A percentile compares a stretch with the other conserved stretches of the same genome.
phyloP scores from a whole-genome alignment of 2,888 invertebrate species.

The Troilus luridus region DNA sequence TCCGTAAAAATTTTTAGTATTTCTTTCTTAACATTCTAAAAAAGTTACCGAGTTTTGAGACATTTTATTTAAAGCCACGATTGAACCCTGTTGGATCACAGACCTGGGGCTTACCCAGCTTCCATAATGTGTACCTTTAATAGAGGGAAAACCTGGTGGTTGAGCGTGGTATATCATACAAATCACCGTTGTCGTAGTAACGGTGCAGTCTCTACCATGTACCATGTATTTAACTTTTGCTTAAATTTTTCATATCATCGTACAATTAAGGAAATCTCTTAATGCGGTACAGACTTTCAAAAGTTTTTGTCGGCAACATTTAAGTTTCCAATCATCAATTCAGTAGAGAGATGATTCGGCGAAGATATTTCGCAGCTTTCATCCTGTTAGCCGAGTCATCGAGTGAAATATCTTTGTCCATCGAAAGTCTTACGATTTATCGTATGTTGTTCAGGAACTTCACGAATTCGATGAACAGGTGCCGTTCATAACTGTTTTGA shows the following conservation, averaged over 20 bases:
- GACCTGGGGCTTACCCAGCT: too few species aligned
- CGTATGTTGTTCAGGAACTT: neutral
- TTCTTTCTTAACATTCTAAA: too few species aligned
- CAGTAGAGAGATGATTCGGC: neutral
- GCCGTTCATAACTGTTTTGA: neutral
- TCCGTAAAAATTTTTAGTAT: neutral
- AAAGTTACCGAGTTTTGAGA: too few species aligned
- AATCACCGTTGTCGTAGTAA: too few species aligned
- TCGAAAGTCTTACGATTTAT: slow-evolving; percentile 21
- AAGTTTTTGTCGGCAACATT: neutral
- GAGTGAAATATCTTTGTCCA: slow-evolving; percentile 10
- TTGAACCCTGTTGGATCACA: too few species aligned
- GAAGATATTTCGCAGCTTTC: neutral
- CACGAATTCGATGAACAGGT: neutral
- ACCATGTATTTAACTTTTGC: neutral
- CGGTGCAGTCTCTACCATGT: too few species aligned
- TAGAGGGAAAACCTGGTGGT: too few species aligned
- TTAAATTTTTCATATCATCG: neutral
- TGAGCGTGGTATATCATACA: too few species aligned
- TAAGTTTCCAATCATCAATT: neutral
- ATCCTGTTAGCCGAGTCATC: slow-evolving; percentile 9
- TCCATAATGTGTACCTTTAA: too few species aligned
- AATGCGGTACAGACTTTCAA: neutral
- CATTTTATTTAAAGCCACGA: too few species aligned
- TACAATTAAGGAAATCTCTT: neutral